Evolutionary conservation across 1,140 invertebrate genomes (phyloP).

Genomic region (Nephila pilipes): DNA sequence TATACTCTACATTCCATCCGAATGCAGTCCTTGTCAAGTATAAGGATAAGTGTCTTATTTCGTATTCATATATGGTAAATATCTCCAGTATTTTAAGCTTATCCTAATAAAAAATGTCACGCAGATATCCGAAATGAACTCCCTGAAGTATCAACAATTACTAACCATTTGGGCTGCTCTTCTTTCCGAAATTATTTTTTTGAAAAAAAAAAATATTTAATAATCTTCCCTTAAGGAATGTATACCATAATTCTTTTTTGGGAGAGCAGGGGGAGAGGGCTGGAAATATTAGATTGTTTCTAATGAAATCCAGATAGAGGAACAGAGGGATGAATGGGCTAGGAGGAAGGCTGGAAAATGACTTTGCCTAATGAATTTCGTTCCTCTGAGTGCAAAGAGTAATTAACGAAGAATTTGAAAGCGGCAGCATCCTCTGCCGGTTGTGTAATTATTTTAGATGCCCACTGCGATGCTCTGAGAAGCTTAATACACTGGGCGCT

Average conservation of each 20-base stretch:
- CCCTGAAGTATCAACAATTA: conserved; percentile 49
- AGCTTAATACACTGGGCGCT: conserved; percentile 72
- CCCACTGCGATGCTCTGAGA: conserved; percentile 69
- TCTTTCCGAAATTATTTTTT: conserved; percentile 31
- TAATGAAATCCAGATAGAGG: conserved; percentile 72
- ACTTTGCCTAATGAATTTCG: conserved; percentile 75
- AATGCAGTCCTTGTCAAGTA: background rate
- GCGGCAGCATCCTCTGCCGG: conserved; percentile 61
- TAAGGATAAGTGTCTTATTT: conserved; percentile 10
- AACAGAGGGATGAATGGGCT: conserved; percentile 16
- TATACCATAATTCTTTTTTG: background rate
- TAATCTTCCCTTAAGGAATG: conserved; percentile 44
- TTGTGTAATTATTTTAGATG: conserved; percentile 76
- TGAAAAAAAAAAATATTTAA: conserved; percentile 46
- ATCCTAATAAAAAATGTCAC: conserved; percentile 46
- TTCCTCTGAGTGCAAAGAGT: conserved; percentile 72
- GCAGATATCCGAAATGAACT: conserved; percentile 12
- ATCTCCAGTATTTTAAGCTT: background rate
- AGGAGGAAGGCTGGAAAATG: conserved; percentile 53
- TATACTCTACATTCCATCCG: background rate
- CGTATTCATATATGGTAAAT: conserved; percentile 23
- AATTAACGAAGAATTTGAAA: conserved; percentile 77
- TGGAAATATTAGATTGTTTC: conserved; percentile 58
- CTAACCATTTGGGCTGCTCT: background rate
- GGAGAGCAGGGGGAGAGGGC: background rate